phyloP scores from a whole-genome alignment of 1,140 invertebrate genomes.

The Dinoponera quadriceps region DNA sequence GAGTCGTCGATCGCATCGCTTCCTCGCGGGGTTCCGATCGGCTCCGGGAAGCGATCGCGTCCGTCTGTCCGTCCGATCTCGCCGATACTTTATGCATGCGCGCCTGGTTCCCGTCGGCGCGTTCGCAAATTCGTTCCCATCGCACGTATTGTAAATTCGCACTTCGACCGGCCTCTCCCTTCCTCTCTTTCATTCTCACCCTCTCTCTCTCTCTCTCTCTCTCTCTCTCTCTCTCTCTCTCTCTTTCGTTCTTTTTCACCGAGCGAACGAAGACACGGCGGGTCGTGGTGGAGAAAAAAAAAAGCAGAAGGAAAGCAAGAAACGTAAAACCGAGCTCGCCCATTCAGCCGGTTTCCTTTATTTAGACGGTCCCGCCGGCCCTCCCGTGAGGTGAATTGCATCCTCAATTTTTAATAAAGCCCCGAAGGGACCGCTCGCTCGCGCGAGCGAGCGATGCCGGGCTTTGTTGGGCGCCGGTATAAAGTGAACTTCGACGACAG shows the following conservation, averaged over 20 bases:
- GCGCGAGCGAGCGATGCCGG: constrained; percentile 3
- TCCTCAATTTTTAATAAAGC: constrained; percentile 84
- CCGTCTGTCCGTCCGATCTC: constrained; percentile 44
- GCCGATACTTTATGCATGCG: constrained; percentile 41
- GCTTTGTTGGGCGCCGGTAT: constrained; percentile 82
- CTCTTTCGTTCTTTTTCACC: too few relatives aligned
- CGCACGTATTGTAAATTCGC: constrained; percentile 70
- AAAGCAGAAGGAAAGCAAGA: too few relatives aligned
- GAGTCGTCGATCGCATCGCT: constrained; percentile 20
- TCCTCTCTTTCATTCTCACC: too few relatives aligned
- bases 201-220: too few relatives aligned
- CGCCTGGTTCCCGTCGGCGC: constrained; percentile 19
- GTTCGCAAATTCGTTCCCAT: constrained; percentile 64
- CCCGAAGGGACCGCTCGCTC: constrained; percentile 71
- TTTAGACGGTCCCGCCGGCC: constrained; percentile 77
- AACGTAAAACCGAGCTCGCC: constrained; percentile 52
- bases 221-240: too few relatives aligned
- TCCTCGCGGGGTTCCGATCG: constrained; percentile 37
- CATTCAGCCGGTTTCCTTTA: constrained; percentile 76
- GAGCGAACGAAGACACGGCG: constrained; percentile 26
- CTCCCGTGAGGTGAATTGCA: constrained; percentile 80
- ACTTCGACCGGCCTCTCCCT: neutral
- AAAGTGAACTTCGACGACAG: constrained; percentile 81
- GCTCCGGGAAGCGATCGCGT: constrained; percentile 18
- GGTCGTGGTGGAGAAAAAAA: constrained; percentile 1